Evolutionary conservation across 2,113 vertebrate genomes (phyloP).

Genomic region (Brevimyrus niger): DNA sequence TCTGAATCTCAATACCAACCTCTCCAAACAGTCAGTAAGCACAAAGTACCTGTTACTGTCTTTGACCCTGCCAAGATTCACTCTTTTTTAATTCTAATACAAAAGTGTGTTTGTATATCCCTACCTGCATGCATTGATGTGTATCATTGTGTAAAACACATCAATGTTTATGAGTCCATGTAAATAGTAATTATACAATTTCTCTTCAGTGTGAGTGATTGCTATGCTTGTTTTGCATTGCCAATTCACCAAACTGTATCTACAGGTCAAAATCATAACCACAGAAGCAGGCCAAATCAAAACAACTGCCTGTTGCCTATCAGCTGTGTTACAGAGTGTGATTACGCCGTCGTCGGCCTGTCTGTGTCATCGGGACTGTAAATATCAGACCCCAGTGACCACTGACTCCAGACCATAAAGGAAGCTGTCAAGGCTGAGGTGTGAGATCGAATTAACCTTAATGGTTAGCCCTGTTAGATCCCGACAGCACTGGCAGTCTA

Average conservation of each 20-base stretch:
- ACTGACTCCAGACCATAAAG: background rate
- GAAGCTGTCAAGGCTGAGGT: background rate
- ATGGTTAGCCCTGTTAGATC: background rate
- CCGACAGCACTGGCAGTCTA: background rate
- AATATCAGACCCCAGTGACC: background rate
- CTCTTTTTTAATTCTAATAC: background rate
- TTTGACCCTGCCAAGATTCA: background rate
- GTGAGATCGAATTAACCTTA: constrained; percentile 12
- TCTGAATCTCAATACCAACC: background rate
- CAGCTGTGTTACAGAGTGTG: background rate
- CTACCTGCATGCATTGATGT: background rate
- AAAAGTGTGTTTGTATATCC: background rate
- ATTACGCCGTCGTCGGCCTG: background rate
- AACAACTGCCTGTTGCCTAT: background rate
- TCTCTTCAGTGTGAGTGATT: background rate
- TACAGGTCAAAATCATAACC: background rate
- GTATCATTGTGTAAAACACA: background rate
- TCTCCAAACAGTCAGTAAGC: background rate
- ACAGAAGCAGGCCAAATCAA: background rate
- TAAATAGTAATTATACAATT: background rate
- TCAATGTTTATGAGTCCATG: background rate
- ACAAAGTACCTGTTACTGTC: background rate
- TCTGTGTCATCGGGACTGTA: background rate
- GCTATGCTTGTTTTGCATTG: background rate
- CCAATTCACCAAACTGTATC: background rate